Conservation (phyloP, 2,113 vertebrate species). For the Anhinga anhinga region DNA sequence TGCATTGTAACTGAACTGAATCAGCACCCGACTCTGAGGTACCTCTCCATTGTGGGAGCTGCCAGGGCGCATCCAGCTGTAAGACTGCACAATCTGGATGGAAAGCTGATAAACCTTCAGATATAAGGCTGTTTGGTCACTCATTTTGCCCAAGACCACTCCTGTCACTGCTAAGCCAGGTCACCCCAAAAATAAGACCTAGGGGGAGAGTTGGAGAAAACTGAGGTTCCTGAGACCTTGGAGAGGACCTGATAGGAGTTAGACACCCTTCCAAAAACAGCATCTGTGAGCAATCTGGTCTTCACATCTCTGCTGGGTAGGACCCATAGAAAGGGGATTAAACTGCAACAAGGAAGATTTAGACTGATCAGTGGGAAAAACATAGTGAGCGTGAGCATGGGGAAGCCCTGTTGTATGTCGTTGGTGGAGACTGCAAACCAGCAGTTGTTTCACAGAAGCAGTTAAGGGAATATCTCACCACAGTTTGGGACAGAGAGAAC, state of each 20-base stretch:
- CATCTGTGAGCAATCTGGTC: not conserved
- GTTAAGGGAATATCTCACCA: not conserved
- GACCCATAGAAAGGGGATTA: not conserved
- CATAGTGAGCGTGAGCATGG: not conserved
- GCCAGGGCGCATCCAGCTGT: not conserved
- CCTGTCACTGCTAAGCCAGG: not conserved
- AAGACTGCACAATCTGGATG: not conserved
- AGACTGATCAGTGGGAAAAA: not conserved
- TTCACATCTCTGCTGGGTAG: not conserved
- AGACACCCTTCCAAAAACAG: not conserved
- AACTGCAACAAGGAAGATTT: not conserved
- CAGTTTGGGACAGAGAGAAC: not conserved
- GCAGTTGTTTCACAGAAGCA: not conserved
- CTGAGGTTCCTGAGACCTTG: not conserved
- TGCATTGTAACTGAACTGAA: not conserved
- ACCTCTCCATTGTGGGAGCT: not conserved
- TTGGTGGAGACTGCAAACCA: not conserved
- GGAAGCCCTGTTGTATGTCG: not conserved
- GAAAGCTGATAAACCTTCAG: not conserved
- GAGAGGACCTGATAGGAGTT: not conserved
- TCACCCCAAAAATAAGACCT: not conserved
- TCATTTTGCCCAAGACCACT: not conserved
- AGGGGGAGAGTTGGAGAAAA: not conserved
- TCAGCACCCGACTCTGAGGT: fast-evolving
- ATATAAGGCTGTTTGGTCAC: not conserved